Percentiles rank a stretch among this genome's conserved stretches.
phyloP scores from a whole-genome alignment of 1,140 invertebrate species.

The Nilaparvata lugens region DNA sequence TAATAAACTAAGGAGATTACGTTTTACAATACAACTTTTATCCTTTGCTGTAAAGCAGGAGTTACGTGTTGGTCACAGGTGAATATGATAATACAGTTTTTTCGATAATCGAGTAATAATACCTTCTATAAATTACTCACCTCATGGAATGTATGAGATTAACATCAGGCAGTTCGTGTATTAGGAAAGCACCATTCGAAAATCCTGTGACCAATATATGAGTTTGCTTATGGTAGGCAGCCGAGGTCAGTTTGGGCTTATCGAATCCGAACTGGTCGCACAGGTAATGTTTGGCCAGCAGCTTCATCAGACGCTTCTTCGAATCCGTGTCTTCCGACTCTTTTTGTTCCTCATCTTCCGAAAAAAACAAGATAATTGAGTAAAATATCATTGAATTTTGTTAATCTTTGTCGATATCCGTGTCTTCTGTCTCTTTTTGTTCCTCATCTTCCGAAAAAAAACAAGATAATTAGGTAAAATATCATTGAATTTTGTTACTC shows the following conservation, averaged over 20 bases:
- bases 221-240: conserved; percentile 66
- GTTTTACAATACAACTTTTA: not conserved
- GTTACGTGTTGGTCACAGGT: no score
- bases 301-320: no score
- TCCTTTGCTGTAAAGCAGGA: no score
- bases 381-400: no score
- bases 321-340: no score
- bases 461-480: no score
- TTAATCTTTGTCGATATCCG: no score
- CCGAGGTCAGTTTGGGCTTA: conserved; percentile 56
- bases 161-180: conserved; percentile 89
- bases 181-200: conserved; percentile 71
- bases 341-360: no score
- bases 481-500: no score
- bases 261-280: conserved; percentile 55
- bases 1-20: conserved; percentile 1
- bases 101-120: not conserved
- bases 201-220: conserved; percentile 77
- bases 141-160: conserved; percentile 83
- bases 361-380: no score
- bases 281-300: conserved; percentile 50
- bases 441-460: not conserved
- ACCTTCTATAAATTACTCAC: no score
- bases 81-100: no score
- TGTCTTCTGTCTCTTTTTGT: not conserved